Percentiles rank a stretch among this genome's conserved stretches.
Conservation (phyloP, 2,113 vertebrate genomes). For the Psophia crepitans region DNA sequence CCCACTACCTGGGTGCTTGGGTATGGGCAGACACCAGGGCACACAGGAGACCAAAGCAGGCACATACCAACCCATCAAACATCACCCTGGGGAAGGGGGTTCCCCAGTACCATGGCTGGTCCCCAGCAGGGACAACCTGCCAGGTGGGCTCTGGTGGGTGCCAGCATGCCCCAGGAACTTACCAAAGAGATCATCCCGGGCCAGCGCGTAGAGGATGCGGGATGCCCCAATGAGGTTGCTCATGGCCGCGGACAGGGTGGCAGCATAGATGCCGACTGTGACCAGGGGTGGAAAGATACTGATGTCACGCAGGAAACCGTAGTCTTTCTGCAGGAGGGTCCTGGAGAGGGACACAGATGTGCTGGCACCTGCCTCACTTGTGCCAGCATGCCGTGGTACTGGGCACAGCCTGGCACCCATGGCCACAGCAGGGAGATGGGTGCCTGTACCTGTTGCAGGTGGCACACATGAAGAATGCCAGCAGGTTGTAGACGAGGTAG, state of each 20-base stretch:
- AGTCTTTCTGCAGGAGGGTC: constrained; percentile 83
- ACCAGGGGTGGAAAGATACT: constrained; percentile 85
- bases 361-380: fast-evolving
- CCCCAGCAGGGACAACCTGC: neutral
- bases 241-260: constrained; percentile 88
- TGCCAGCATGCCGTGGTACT: neutral
- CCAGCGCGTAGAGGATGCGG: constrained; percentile 86
- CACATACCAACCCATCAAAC: neutral
- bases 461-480: constrained; percentile 83
- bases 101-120: neutral
- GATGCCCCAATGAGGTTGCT: constrained; percentile 90
- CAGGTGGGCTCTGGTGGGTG: fast-evolving
- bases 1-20: neutral
- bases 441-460: constrained; percentile 82
- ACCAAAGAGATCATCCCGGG: constrained; percentile 89
- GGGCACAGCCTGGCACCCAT: neutral
- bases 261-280: constrained; percentile 84
- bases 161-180: neutral
- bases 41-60: neutral
- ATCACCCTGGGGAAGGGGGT: neutral
- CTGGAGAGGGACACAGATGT: constrained; percentile 38
- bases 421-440: fast-evolving
- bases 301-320: constrained; percentile 86
- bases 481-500: constrained; percentile 85
- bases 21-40: neutral